These are phyloP conservation scores for Cerastoderma edule DNA, from an alignment of 2,888 invertebrate species.

Conservation along the genomic window DNA sequence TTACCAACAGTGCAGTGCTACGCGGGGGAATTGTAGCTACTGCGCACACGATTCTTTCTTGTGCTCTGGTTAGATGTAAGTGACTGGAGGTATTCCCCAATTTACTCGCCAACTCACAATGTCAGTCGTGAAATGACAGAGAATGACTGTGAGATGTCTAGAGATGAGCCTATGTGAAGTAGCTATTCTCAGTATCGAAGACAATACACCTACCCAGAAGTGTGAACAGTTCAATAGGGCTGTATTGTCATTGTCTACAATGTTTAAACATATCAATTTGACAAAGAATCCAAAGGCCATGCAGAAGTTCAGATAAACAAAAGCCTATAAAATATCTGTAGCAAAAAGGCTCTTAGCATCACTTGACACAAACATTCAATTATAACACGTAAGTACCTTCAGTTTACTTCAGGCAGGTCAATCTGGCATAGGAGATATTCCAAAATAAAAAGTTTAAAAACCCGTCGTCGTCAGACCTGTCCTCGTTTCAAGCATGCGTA, in stretches of 20 bases:
- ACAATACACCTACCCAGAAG: slow-evolving; percentile 13
- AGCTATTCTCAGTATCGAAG: neutral
- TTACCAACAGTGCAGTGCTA: slow-evolving; percentile 14
- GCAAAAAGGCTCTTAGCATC: slow-evolving; percentile 10
- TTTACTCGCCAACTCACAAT: slow-evolving; percentile 4
- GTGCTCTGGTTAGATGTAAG: slow-evolving; percentile 10
- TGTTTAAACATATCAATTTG: neutral
- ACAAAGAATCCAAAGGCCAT: slow-evolving; percentile 8
- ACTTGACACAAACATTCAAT: neutral
- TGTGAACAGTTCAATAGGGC: slow-evolving; percentile 17
- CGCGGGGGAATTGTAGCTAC: slow-evolving; percentile 3
- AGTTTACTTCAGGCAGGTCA: no score
- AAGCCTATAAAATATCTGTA: neutral
- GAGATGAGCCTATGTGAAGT: slow-evolving; percentile 9
- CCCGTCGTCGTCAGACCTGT: no score
- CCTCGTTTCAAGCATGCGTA: no score
- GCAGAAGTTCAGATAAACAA: slow-evolving; percentile 21
- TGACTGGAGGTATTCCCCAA: neutral
- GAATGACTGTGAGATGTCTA: neutral
- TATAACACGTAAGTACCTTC: no score
- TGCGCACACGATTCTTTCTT: slow-evolving; percentile 18
- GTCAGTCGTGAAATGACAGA: slow-evolving; percentile 12
- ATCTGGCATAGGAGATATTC: no score
- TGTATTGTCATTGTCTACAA: slow-evolving; percentile 10
- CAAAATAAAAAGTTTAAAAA: no score